These are phyloP conservation scores for Euglossa dilemma DNA, from an alignment of 1,140 invertebrate species.

Conservation along the genomic window DNA sequence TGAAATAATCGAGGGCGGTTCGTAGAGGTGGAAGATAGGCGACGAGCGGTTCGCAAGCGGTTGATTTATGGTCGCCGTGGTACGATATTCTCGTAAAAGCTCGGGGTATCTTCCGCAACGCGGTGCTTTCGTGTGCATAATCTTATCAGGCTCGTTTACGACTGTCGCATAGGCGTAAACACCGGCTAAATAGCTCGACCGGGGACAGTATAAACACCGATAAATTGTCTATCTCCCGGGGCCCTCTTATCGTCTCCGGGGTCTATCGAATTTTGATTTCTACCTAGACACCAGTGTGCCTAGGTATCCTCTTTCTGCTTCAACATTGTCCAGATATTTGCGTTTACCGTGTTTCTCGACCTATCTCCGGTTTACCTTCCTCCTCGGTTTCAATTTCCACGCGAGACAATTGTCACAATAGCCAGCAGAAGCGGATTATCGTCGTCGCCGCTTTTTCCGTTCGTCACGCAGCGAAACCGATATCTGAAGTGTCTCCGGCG, in stretches of 20 bases:
- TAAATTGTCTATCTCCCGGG: slow-evolving; percentile 51
- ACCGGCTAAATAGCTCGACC: slow-evolving; percentile 21
- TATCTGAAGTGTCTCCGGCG: not conserved
- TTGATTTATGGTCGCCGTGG: slow-evolving; percentile 73
- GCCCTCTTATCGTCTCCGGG: slow-evolving; percentile 1
- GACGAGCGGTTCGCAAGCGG: slow-evolving; percentile 61
- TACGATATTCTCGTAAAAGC: slow-evolving; percentile 54
- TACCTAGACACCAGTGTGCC: not conserved
- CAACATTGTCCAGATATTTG: not conserved
- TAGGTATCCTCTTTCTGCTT: too few species aligned
- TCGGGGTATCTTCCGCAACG: slow-evolving; percentile 45
- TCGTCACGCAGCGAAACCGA: too few species aligned
- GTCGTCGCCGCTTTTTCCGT: too few species aligned
- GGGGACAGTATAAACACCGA: slow-evolving; percentile 39
- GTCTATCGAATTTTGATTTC: slow-evolving; percentile 30
- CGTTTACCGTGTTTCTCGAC: not conserved
- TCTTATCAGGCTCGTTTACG: slow-evolving; percentile 63
- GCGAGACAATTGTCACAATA: not conserved
- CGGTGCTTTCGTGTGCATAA: slow-evolving; percentile 42
- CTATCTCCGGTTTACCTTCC: not conserved
- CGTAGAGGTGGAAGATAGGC: slow-evolving; percentile 69
- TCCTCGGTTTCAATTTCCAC: too few species aligned
- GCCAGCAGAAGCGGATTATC: too few species aligned
- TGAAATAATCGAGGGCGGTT: slow-evolving; percentile 42
- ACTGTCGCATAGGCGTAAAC: slow-evolving; percentile 54